Evolutionary conservation across 2,797 vertebrate genomes (phyloP).

Genomic region (Thunnus albacares): DNA sequence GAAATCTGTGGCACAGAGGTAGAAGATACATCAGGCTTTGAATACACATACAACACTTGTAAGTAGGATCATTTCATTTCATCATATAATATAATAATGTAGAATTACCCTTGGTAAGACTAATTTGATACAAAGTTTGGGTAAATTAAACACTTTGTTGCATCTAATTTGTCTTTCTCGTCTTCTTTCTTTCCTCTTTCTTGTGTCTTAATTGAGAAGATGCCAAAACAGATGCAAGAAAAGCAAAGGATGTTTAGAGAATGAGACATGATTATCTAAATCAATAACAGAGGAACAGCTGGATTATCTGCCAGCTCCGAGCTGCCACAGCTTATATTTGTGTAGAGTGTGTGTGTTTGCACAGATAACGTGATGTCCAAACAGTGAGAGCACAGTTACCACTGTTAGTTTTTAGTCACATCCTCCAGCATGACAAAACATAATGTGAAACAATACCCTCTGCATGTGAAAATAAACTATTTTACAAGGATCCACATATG

Average conservation of each 20-base stretch:
- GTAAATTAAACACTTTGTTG: constrained; percentile 12
- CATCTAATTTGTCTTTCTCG: constrained; percentile 7
- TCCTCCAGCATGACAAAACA: background rate
- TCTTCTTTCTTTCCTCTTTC: background rate
- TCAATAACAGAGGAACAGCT: constrained; percentile 33
- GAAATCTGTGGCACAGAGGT: too few relatives aligned
- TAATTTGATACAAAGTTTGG: constrained; percentile 6
- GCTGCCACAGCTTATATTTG: background rate
- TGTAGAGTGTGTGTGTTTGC: constrained; percentile 8
- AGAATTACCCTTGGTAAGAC: background rate
- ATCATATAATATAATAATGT: too few relatives aligned
- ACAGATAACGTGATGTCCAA: constrained; percentile 24
- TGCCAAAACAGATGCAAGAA: background rate
- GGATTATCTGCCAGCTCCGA: constrained; percentile 14
- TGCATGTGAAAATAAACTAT: background rate
- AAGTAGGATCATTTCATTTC: too few relatives aligned
- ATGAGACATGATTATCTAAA: constrained; percentile 25
- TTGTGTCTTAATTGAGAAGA: background rate
- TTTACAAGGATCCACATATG: background rate
- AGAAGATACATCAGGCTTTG: too few relatives aligned
- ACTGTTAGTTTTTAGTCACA: background rate
- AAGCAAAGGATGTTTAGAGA: constrained; percentile 4
- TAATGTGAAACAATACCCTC: background rate
- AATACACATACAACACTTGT: too few relatives aligned
- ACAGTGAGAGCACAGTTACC: background rate